phyloP scores from a whole-genome alignment of 2,888 invertebrate genomes.

The Sthenelais limicola region DNA sequence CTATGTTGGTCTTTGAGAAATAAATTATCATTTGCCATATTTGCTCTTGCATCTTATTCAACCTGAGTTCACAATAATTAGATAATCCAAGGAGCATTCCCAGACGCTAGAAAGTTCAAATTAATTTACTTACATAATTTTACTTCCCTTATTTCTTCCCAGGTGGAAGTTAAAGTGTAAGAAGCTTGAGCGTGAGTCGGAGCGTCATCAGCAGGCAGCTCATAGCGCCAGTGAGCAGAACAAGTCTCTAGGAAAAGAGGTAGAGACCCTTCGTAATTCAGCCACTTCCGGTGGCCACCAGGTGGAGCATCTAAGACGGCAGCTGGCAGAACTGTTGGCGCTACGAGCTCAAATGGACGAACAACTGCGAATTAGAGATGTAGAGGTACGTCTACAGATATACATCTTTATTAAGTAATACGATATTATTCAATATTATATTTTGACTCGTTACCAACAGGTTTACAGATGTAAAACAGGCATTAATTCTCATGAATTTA shows the following conservation, averaged over 20 bases:
- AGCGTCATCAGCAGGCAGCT: conserved; percentile 63
- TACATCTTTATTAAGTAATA: background rate
- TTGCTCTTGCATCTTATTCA: no score
- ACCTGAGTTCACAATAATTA: no score
- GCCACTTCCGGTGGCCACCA: conserved; percentile 59
- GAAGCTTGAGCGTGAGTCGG: conserved; percentile 67
- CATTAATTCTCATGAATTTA: background rate
- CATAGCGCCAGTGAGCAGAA: conserved; percentile 63
- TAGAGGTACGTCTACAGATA: conserved; percentile 58
- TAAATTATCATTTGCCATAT: no score
- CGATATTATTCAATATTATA: background rate
- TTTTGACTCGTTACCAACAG: background rate
- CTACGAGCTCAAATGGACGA: conserved; percentile 69
- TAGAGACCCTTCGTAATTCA: conserved; percentile 62
- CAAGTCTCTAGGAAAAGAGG: conserved; percentile 67
- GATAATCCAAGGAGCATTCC: no score
- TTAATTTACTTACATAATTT: no score
- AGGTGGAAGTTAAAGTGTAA: conserved; percentile 70
- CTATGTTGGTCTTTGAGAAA: no score
- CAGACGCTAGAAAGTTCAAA: no score
- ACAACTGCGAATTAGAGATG: conserved; percentile 66
- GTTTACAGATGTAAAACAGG: background rate
- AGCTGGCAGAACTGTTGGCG: conserved; percentile 66
- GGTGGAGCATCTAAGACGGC: conserved; percentile 63
- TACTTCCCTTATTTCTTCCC: no score